Conservation (phyloP, 2,888 invertebrate species). For the Automeris io region DNA sequence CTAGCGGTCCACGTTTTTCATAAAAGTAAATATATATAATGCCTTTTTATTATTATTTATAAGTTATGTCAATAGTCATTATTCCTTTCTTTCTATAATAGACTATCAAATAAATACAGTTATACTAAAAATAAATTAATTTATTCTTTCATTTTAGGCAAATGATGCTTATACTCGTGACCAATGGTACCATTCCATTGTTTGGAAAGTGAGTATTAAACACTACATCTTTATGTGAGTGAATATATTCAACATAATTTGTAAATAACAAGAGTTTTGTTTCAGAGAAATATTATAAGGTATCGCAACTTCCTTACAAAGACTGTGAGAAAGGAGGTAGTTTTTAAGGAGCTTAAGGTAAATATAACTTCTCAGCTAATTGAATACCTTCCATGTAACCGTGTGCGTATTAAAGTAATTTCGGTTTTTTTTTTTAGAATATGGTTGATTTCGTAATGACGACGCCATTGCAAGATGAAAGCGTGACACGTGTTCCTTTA, state of each 20-base stretch:
- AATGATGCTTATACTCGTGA: constrained; percentile 87
- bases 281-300: constrained; percentile 85
- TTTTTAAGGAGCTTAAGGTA: constrained; percentile 86
- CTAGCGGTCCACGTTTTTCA: no score
- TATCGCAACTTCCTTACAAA: constrained; percentile 82
- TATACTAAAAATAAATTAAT: not conserved
- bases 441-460: constrained; percentile 86
- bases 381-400: no score
- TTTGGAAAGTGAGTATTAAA: constrained; percentile 81
- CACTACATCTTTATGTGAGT: not conserved
- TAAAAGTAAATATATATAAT: no score
- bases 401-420: no score
- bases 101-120: not conserved
- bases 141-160: constrained; percentile 73
- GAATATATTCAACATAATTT: not conserved
- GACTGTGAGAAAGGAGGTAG: constrained; percentile 82
- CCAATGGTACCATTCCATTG: constrained; percentile 88
- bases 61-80: no score
- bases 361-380: no score
- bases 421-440: constrained; percentile 63
- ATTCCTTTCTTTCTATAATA: no score
- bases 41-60: no score
- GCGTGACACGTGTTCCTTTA: constrained; percentile 83
- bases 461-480: constrained; percentile 86
- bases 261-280: not conserved